phyloP scores from a whole-genome alignment of 2,113 vertebrate genomes.

The Suncus etruscus region DNA sequence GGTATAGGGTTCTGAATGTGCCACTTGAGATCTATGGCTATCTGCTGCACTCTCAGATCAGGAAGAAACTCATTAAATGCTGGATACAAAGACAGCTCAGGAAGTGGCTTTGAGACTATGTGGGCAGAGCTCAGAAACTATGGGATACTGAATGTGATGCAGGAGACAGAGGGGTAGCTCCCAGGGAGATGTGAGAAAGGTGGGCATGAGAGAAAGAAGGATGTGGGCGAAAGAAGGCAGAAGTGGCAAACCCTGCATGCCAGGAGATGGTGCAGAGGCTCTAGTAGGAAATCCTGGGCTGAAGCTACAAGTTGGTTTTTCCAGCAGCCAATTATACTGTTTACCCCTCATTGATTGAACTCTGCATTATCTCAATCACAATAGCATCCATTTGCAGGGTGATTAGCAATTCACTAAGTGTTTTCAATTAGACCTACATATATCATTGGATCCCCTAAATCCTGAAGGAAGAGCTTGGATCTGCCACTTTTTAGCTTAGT shows the following conservation, averaged over 20 bases:
- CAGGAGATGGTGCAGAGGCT: neutral
- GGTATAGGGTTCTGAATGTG: neutral
- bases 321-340: neutral
- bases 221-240: too few relatives aligned
- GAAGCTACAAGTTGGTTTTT: neutral
- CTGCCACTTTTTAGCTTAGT: constrained; percentile 4
- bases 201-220: too few relatives aligned
- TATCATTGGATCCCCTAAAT: constrained; percentile 48
- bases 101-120: neutral
- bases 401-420: constrained; percentile 51
- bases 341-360: constrained; percentile 50
- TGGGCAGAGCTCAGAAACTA: neutral
- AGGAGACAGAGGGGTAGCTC: too few relatives aligned
- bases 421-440: constrained; percentile 42
- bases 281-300: neutral
- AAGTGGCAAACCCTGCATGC: neutral
- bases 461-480: neutral
- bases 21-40: neutral
- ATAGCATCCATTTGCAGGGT: constrained; percentile 28
- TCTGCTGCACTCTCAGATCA: neutral
- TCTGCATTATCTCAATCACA: constrained; percentile 32
- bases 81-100: neutral
- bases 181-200: too few relatives aligned
- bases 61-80: neutral
- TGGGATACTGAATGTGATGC: too few relatives aligned